A percentile compares a stretch with the other conserved stretches of the same genome.
These are phyloP conservation scores for Pleuronectes platessa DNA, from an alignment of 2,113 vertebrate genomes.

Conservation along the genomic window DNA sequence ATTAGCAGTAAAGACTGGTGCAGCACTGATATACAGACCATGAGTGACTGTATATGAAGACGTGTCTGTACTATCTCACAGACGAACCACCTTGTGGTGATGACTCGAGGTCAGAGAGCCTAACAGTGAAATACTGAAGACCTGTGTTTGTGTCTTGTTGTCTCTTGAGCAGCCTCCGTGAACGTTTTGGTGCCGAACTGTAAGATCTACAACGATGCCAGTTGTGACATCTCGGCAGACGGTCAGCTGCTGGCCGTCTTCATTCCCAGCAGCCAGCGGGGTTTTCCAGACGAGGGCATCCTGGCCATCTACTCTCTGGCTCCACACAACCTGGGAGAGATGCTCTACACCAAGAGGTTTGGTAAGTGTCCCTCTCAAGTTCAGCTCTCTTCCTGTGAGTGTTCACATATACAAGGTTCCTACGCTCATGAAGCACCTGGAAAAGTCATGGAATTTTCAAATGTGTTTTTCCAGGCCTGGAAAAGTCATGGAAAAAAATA, in stretches of 20 bases:
- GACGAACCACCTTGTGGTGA: too few relatives aligned
- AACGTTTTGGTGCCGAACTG: constrained; percentile 99
- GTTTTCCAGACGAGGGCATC: constrained; percentile 97
- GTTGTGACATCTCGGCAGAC: constrained; percentile 97
- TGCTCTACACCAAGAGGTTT: constrained; percentile 98
- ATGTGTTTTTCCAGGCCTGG: too few relatives aligned
- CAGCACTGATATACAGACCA: too few relatives aligned
- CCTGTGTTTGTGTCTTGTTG: background rate
- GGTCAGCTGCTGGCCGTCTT: constrained; percentile 97
- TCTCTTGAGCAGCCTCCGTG: constrained; percentile 85
- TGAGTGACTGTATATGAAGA: too few relatives aligned
- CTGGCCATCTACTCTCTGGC: constrained; percentile 97
- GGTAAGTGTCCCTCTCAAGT: constrained; percentile 77
- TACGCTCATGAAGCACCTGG: too few relatives aligned
- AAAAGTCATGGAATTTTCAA: too few relatives aligned
- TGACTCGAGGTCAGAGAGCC: too few relatives aligned
- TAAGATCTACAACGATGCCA: constrained; percentile 99
- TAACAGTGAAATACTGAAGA: too few relatives aligned
- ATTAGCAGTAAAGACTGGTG: too few relatives aligned
- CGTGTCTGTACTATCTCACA: too few relatives aligned
- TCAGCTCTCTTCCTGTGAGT: background rate
- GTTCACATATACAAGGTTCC: background rate
- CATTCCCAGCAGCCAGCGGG: constrained; percentile 97
- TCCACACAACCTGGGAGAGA: constrained; percentile 98
- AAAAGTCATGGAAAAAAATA: too few relatives aligned